These are phyloP conservation scores for Lutjanus erythropterus DNA, from an alignment of 2,113 vertebrate genomes.

Conservation along the genomic window DNA sequence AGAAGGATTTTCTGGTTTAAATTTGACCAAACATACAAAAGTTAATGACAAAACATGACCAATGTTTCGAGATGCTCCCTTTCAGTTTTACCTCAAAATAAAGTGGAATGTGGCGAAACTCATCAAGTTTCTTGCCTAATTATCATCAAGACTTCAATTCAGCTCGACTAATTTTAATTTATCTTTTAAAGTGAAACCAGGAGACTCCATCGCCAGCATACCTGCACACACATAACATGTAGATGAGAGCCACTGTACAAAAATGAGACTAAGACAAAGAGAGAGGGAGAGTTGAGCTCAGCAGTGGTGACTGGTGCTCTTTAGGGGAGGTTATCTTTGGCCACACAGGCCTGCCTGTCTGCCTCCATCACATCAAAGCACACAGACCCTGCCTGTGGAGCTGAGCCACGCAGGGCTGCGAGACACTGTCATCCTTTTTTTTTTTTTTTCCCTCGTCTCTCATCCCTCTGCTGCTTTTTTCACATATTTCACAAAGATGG, in stretches of 20 bases:
- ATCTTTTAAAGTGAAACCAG: neutral
- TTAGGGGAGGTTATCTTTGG: slow-evolving; percentile 72
- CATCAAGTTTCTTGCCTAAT: too few relatives aligned
- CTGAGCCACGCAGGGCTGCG: slow-evolving; percentile 32
- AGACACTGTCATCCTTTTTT: slow-evolving; percentile 49
- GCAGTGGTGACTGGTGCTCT: slow-evolving; percentile 64
- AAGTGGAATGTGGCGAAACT: too few relatives aligned
- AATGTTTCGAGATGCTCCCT: too few relatives aligned
- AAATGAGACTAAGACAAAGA: neutral
- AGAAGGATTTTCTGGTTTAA: neutral
- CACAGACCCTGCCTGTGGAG: slow-evolving; percentile 61
- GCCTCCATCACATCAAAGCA: slow-evolving; percentile 72
- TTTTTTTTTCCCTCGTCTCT: slow-evolving; percentile 24
- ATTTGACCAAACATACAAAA: neutral
- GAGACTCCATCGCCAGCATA: neutral
- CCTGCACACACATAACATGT: slow-evolving; percentile 3
- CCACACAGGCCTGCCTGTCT: slow-evolving; percentile 63
- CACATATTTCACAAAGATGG: slow-evolving; percentile 21
- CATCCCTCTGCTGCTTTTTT: slow-evolving; percentile 47
- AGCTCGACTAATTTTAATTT: neutral
- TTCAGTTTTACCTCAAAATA: too few relatives aligned
- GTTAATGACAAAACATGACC: too few relatives aligned
- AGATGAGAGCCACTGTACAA: neutral
- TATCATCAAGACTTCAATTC: too few relatives aligned
- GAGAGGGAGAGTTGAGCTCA: slow-evolving; percentile 4